Evolutionary conservation across 2,113 vertebrate genomes (phyloP).

Genomic region (Misgurnus anguillicaudatus): DNA sequence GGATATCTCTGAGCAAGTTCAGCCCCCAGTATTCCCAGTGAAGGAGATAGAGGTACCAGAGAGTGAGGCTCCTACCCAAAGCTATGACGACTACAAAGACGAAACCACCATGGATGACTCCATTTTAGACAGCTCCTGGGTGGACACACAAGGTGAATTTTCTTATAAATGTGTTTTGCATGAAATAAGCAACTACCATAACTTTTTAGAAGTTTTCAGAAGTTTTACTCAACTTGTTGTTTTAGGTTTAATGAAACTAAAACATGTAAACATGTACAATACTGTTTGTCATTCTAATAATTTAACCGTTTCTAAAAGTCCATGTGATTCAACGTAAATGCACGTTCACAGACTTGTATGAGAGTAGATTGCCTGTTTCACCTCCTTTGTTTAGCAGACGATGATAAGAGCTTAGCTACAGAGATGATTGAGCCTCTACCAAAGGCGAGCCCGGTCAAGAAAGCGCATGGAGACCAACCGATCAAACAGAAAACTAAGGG

Average conservation of each 20-base stretch:
- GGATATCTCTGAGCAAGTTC: slow-evolving; percentile 75
- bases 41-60: slow-evolving; percentile 69
- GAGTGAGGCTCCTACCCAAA: slow-evolving; percentile 86
- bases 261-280: not conserved
- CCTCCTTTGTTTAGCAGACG: slow-evolving; percentile 84
- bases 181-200: not conserved
- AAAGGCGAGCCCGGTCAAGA: slow-evolving; percentile 80
- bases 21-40: slow-evolving; percentile 78
- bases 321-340: not conserved
- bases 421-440: slow-evolving; percentile 92
- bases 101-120: slow-evolving; percentile 98
- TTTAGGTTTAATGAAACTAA: not conserved
- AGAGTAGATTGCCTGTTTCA: slow-evolving; percentile 62
- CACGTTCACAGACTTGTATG: slow-evolving; percentile 2
- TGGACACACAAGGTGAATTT: slow-evolving; percentile 91
- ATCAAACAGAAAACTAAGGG: slow-evolving; percentile 86
- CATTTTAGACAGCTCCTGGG: slow-evolving; percentile 97
- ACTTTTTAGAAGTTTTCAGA: slow-evolving; percentile 4
- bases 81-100: slow-evolving; percentile 90
- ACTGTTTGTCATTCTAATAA: no score
- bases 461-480: slow-evolving; percentile 77
- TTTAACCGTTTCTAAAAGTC: not conserved
- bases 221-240: not conserved
- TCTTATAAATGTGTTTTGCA: not conserved
- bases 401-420: slow-evolving; percentile 93